Conservation (phyloP, 2,113 vertebrate species). For the Crypturellus undulatus region DNA sequence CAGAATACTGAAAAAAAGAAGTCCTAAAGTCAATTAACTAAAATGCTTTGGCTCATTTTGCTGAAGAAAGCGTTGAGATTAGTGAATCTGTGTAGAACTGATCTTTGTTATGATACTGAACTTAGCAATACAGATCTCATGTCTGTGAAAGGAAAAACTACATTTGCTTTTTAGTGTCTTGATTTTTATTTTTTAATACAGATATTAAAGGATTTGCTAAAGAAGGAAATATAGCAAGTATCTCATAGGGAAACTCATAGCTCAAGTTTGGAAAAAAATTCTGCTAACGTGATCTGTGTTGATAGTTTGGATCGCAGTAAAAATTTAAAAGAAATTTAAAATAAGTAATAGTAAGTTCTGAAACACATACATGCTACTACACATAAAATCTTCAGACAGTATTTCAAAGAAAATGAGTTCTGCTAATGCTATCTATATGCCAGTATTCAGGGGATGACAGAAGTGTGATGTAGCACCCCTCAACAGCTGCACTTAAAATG, state of each 20-base stretch:
- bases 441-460: background rate
- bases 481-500: background rate
- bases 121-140: background rate
- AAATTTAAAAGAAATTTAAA: background rate
- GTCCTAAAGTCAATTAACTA: background rate
- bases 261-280: background rate
- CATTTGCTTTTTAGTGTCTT: background rate
- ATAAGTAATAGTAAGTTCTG: background rate
- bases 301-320: background rate
- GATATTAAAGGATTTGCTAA: background rate
- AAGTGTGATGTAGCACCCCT: background rate
- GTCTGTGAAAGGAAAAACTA: background rate
- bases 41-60: background rate
- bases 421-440: background rate
- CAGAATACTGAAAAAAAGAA: background rate
- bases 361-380: background rate
- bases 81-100: background rate
- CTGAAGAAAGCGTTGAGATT: background rate
- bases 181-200: no score
- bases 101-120: background rate
- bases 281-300: background rate
- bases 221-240: background rate
- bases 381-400: background rate
- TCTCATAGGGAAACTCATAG: background rate
- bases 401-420: background rate